Evolutionary conservation across 2,888 invertebrate species (phyloP).

Genomic region (Carterocephalus palaemon): DNA sequence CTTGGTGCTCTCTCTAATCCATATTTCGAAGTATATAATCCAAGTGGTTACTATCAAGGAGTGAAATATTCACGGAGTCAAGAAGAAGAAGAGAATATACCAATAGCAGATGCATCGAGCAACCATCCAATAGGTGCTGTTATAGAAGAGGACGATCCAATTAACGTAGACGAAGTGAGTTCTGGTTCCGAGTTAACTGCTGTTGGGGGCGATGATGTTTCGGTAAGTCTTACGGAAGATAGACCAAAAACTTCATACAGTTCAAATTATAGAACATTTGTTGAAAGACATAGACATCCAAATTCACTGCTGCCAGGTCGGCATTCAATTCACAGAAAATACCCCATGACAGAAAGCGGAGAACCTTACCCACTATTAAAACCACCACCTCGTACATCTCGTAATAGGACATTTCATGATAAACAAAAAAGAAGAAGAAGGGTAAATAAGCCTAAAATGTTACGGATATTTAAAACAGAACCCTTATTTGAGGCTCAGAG

Average conservation of each 20-base stretch:
- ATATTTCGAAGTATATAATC: constrained; percentile 59
- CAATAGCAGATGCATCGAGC: constrained; percentile 63
- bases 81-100: constrained; percentile 70
- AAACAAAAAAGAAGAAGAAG: constrained; percentile 54
- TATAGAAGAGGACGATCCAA: constrained; percentile 61
- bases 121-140: constrained; percentile 73
- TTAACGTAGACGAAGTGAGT: constrained; percentile 48
- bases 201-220: constrained; percentile 45
- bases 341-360: constrained; percentile 52
- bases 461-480: constrained; percentile 56
- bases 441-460: constrained; percentile 50
- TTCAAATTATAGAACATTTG: constrained; percentile 42
- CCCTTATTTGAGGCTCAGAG: constrained; percentile 57
- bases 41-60: constrained; percentile 59
- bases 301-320: constrained; percentile 49
- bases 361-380: constrained; percentile 70
- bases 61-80: constrained; percentile 72
- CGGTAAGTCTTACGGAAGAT: constrained; percentile 45
- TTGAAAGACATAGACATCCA: constrained; percentile 53
- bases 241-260: constrained; percentile 46
- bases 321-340: constrained; percentile 52
- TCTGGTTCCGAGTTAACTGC: constrained; percentile 48
- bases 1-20: constrained; percentile 49
- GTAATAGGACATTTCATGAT: constrained; percentile 45
- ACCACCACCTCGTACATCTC: constrained; percentile 54